These are phyloP conservation scores for Cryptotermes secundus DNA, from an alignment of 1,140 invertebrate genomes.

Conservation along the genomic window DNA sequence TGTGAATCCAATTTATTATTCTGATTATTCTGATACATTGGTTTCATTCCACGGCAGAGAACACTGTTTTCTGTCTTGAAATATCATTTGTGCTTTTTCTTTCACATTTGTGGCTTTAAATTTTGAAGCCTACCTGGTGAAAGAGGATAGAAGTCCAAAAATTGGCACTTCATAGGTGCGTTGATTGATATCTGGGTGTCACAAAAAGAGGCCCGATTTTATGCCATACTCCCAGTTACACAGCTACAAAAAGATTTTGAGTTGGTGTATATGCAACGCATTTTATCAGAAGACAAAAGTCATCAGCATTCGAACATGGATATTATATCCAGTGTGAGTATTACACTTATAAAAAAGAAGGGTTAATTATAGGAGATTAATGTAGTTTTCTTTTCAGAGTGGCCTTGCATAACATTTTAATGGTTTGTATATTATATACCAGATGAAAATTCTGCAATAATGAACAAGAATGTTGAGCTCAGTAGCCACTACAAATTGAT, in stretches of 20 bases:
- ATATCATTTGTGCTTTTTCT: conserved; percentile 11
- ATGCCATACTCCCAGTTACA: not conserved
- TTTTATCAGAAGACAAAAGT: not conserved
- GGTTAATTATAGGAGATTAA: not conserved
- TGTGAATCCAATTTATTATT: conserved; percentile 34
- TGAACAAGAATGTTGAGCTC: not conserved
- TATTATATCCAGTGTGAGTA: conserved; percentile 28
- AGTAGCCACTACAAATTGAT: not conserved
- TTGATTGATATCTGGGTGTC: not conserved
- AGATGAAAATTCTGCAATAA: not conserved
- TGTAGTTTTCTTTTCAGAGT: not conserved
- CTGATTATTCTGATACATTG: conserved; percentile 33
- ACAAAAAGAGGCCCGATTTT: not conserved
- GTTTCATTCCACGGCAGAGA: not conserved
- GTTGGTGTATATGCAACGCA: not conserved
- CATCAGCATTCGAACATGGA: conserved; percentile 9
- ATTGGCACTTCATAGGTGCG: not conserved
- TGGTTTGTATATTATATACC: not conserved
- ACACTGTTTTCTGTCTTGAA: conserved; percentile 21
- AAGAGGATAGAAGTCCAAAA: not conserved
- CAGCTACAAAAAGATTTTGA: not conserved
- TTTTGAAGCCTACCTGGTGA: not conserved
- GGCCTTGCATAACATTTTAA: not conserved
- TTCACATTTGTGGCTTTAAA: not conserved
- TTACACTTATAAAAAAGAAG: not conserved